Evolutionary conservation across 1,140 invertebrate genomes (phyloP), one percentile per base, ranked within the genome.

Genomic region (Anoplolepis gracilipes): DNA sequence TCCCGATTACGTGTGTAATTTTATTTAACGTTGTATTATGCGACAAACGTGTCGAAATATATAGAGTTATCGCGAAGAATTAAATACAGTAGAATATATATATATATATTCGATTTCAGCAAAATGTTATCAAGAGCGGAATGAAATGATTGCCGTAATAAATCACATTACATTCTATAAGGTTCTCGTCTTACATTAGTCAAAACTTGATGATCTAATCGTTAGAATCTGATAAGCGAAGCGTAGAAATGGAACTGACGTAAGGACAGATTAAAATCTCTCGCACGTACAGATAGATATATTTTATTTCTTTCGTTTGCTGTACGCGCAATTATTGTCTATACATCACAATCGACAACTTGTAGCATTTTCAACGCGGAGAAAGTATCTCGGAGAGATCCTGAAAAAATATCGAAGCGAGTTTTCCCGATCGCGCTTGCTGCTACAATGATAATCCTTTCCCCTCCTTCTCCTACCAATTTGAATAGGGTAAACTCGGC

Each of bases 391-490:
- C 16, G 30, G 30, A n/a, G 42, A 25, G 65, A 39, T 30, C 10
- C 13, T 49, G n/a, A n/a, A 39, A 65, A 78, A 78, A 67, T 28
- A 19, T 25, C 13, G 16, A 69, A 25, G 42, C 62, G 42, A 69
- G 13, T 79, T 69, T 79, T 69, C 39, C 39, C 22, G 39, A 78
- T 78, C 64, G 42, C 55, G n/a, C 36, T 78, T 13, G n/a, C 22
- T 19, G n/a, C 28, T 39, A 30, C 22, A n/a, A n/a, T n/a, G n/a
- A n/a, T n/a, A n/a, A n/a, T n/a, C n/a, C n/a, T n/a, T n/a, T n/a
- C n/a, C 46, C 2, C 42, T 1, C 16, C 2, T 16, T 0, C 16
- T 16, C 46, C 4, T 49, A 16, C 59, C 39, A 77, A 33, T 62
- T 42, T 8, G 25, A 69, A 67, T n/a, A n/a, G n/a, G n/a, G n/a